Evolutionary conservation across 2,113 vertebrate species (phyloP).

Genomic region (Pterocles burchelli): DNA sequence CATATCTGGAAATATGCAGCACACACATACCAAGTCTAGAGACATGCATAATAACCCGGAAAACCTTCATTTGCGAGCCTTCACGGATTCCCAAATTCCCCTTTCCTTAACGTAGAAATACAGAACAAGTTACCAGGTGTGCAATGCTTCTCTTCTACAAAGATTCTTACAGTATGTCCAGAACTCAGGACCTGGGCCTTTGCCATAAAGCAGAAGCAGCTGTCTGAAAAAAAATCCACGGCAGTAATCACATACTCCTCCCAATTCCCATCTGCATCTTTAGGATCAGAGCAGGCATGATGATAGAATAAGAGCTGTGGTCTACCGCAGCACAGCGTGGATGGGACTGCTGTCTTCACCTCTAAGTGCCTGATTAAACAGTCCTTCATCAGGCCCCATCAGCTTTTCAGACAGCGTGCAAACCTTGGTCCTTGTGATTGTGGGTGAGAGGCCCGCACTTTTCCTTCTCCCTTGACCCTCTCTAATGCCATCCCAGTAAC

Average conservation of each 20-base stretch:
- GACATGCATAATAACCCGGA: background rate
- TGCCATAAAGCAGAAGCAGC: background rate
- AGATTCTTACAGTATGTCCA: background rate
- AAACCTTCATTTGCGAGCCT: background rate
- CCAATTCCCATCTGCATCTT: background rate
- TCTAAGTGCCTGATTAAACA: background rate
- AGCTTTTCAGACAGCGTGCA: background rate
- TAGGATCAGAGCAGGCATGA: background rate
- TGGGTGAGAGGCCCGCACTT: background rate
- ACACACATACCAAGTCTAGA: background rate
- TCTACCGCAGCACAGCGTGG: background rate
- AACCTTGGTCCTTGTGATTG: background rate
- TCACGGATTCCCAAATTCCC: background rate
- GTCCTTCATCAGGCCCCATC: background rate
- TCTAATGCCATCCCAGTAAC: background rate
- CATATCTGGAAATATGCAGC: background rate
- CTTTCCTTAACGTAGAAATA: background rate
- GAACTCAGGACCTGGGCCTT: background rate
- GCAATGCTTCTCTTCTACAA: background rate
- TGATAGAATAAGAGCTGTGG: background rate
- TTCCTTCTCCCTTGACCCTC: background rate
- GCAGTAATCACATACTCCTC: background rate
- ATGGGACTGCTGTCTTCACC: background rate
- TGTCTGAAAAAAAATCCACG: background rate
- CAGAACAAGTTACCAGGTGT: background rate